Percentiles rank a stretch among this genome's conserved stretches.
These are phyloP conservation scores for Heteractis magnifica DNA, from an alignment of 92 coral and sea anemone species.

Conservation along the genomic window DNA sequence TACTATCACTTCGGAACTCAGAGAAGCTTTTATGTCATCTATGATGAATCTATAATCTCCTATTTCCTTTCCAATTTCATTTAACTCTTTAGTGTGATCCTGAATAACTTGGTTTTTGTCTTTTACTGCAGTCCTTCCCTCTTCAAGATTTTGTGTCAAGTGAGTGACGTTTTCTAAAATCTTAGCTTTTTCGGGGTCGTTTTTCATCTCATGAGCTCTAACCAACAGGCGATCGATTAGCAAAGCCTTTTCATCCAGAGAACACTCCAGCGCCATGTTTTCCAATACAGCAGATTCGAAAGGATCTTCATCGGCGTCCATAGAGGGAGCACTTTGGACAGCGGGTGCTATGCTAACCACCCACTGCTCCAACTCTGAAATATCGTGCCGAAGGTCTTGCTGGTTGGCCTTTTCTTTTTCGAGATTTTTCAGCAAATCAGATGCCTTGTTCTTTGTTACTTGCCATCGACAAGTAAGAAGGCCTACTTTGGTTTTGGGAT, in stretches of 20 bases:
- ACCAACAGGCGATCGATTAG: slow-evolving; percentile 15
- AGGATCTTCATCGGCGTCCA: slow-evolving; percentile 20
- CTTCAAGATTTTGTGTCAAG: slow-evolving; percentile 43
- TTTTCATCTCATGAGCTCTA: slow-evolving; percentile 21
- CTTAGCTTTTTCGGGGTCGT: slow-evolving; percentile 21
- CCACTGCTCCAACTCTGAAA: slow-evolving; percentile 46
- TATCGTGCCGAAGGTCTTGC: slow-evolving; percentile 24
- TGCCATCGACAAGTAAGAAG: slow-evolving; percentile 58
- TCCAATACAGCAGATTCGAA: slow-evolving; percentile 38
- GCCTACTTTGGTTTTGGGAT: slow-evolving; percentile 50
- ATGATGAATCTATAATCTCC: slow-evolving; percentile 27
- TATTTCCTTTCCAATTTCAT: slow-evolving; percentile 27
- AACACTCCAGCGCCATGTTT: slow-evolving; percentile 17
- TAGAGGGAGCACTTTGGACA: slow-evolving; percentile 5
- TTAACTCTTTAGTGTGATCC: slow-evolving; percentile 29
- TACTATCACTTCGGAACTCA: slow-evolving; percentile 20
- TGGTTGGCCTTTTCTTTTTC: slow-evolving; percentile 46
- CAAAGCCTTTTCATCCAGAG: slow-evolving; percentile 28
- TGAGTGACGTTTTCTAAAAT: slow-evolving; percentile 23
- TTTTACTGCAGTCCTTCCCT: slow-evolving; percentile 24
- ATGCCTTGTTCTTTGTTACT: slow-evolving; percentile 43
- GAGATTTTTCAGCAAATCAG: slow-evolving; percentile 36
- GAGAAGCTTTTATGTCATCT: slow-evolving; percentile 16
- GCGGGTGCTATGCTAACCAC: neutral
- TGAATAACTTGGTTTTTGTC: slow-evolving; percentile 29